Base-by-base conservation (phyloP, 2,797 vertebrate genomes). In the Chelon auratus region DNA sequence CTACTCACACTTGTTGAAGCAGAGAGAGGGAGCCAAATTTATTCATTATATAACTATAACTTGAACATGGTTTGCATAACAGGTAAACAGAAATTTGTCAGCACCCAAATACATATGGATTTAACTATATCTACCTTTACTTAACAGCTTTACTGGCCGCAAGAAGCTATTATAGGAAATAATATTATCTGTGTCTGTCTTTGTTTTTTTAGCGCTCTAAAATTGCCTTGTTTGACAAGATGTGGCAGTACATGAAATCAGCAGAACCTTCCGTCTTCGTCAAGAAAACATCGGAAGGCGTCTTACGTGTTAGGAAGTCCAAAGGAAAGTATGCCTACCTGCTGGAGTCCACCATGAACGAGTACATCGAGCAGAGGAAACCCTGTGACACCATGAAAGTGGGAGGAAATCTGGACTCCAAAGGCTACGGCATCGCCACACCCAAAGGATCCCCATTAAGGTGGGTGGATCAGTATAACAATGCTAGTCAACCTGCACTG, bases 391-490 rank as follows among this genome's bases (percentile, higher is more conserved):
- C 97, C 93, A 99, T 99, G 97, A 99, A 99, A 96, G 97, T 99
- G 69, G 97, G 97, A 79, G 97, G 97, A 72, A 99, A 99, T 94
- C 95, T 99, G 93, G 97, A 99, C 94, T 99, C 97, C 92, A 99
- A 99, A 92, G 97, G 97, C 94, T 99, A 98, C 51, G 97, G 97
- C 93, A 98, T 99, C 87, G 97, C 97, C 68, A 99, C 97, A 82
- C 97, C 97, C 90, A 99, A 99, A 96, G 96, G 96, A 95, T 99
- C 97, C 90, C 95, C 96, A 98, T 98, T 99, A 98, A 99, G 97
- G 97, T 99, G 97, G 97, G 97, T 99, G 97, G 97, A 98, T 97
- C 97, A 99, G 95, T 98, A 99, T 99, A 98, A 99, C 97, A 99
- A 98, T 99, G 96, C 80, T 97, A 96, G 93, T 95, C 91, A 94